Percentiles rank a stretch among this genome's conserved stretches.
phyloP scores from a whole-genome alignment of 1,140 invertebrate genomes.

The Coelopa frigida region DNA sequence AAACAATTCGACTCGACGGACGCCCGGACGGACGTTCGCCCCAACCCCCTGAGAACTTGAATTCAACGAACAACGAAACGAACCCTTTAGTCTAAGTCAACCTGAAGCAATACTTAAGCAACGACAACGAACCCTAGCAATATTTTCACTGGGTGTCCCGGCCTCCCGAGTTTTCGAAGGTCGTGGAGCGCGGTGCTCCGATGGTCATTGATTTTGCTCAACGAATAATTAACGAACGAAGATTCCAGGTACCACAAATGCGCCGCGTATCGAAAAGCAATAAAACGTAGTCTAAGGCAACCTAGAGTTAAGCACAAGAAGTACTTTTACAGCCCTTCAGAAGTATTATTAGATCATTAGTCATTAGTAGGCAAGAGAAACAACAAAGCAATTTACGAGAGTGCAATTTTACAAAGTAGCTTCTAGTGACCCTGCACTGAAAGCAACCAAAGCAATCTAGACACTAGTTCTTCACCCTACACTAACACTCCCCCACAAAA shows the following conservation, averaged over 20 bases:
- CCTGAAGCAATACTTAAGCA: slow-evolving; percentile 4
- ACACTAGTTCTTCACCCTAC: background rate
- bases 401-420: slow-evolving; percentile 1
- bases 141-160: background rate
- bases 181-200: background rate
- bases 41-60: too few relatives aligned
- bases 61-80: background rate
- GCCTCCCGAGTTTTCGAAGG: background rate
- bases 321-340: background rate
- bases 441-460: background rate
- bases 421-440: slow-evolving; percentile 1
- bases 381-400: slow-evolving; percentile 1
- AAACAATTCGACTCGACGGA: too few relatives aligned
- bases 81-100: background rate
- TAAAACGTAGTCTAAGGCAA: slow-evolving; percentile 39
- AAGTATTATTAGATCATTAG: background rate
- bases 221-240: slow-evolving; percentile 15
- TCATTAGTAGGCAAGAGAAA: background rate
- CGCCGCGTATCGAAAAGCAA: slow-evolving; percentile 43
- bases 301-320: background rate
- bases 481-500: background rate
- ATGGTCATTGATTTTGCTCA: slow-evolving; percentile 15
- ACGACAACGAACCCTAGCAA: slow-evolving; percentile 4
- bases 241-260: slow-evolving; percentile 9
- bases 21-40: too few relatives aligned